phyloP scores from a whole-genome alignment of 2,888 invertebrate species.

The Oxycera nigricornis region DNA sequence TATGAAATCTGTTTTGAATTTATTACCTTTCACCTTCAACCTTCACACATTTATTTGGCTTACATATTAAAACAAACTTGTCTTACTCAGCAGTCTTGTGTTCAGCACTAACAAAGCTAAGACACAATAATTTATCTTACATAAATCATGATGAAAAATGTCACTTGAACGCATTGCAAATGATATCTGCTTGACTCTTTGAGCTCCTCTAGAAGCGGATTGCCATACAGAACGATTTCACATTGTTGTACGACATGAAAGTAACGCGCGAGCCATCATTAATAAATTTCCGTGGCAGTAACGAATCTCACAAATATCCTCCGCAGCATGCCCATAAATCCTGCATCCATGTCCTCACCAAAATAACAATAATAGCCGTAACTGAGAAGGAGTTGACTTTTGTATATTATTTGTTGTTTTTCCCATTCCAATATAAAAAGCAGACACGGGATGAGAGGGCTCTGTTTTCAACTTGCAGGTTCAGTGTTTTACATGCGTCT shows the following conservation, averaged over 20 bases:
- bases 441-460: not conserved
- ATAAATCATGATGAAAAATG: slow-evolving; percentile 39
- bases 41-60: too few relatives aligned
- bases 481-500: slow-evolving; percentile 31
- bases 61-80: too few relatives aligned
- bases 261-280: slow-evolving; percentile 36
- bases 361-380: slow-evolving; percentile 38
- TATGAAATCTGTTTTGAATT: too few relatives aligned
- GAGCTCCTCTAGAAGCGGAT: not conserved
- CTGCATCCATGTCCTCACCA: slow-evolving; percentile 26
- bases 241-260: slow-evolving; percentile 40
- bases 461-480: not conserved
- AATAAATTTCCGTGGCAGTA: slow-evolving; percentile 39
- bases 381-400: slow-evolving; percentile 40
- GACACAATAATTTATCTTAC: slow-evolving; percentile 17
- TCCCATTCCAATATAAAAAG: not conserved
- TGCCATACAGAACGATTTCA: slow-evolving; percentile 30
- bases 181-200: slow-evolving; percentile 20
- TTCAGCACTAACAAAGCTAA: too few relatives aligned
- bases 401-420: slow-evolving; percentile 27
- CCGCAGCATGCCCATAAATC: slow-evolving; percentile 32
- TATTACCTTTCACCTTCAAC: too few relatives aligned
- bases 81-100: too few relatives aligned
- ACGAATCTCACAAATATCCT: slow-evolving; percentile 30
- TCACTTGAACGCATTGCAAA: slow-evolving; percentile 28